Evolutionary conservation across 2,797 vertebrate species (phyloP).

Genomic region (Pterois miles): DNA sequence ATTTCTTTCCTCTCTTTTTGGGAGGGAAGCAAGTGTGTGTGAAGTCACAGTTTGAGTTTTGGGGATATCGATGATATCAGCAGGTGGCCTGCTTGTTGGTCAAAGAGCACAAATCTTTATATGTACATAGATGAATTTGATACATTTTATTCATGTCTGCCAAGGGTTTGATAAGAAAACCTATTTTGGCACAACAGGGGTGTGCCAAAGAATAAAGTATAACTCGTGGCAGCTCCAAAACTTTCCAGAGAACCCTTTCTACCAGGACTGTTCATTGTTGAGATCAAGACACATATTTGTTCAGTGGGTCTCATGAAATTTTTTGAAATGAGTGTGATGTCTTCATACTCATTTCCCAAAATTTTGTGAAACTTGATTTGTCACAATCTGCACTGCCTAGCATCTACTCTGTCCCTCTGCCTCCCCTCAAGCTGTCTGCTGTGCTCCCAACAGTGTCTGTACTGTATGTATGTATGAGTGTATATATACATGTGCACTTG

Average conservation of each 20-base stretch:
- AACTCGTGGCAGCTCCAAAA: slow-evolving; percentile 65
- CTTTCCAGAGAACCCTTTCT: slow-evolving; percentile 60
- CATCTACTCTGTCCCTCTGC: slow-evolving; percentile 38
- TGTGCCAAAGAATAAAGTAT: slow-evolving; percentile 56
- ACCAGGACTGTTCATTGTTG: slow-evolving; percentile 54
- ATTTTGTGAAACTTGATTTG: slow-evolving; percentile 9
- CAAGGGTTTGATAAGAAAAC: slow-evolving; percentile 67
- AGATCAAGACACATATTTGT: slow-evolving; percentile 37
- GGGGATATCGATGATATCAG: slow-evolving; percentile 21
- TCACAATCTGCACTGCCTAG: slow-evolving; percentile 56
- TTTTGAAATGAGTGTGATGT: slow-evolving; percentile 2
- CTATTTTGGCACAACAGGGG: slow-evolving; percentile 49
- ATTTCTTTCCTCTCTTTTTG: slow-evolving; percentile 41
- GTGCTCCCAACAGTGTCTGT: slow-evolving; percentile 56
- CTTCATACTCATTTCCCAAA: slow-evolving; percentile 4
- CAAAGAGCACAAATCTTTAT: slow-evolving; percentile 83
- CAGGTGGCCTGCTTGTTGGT: slow-evolving; percentile 61
- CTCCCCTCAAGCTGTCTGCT: slow-evolving; percentile 32
- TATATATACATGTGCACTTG: slow-evolving; percentile 37
- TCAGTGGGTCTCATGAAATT: slow-evolving; percentile 4
- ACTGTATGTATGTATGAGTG: slow-evolving; percentile 47
- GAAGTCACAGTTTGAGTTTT: slow-evolving; percentile 47
- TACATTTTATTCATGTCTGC: slow-evolving; percentile 70
- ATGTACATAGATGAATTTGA: slow-evolving; percentile 73
- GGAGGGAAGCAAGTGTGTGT: slow-evolving; percentile 25